Conservation (phyloP, 2,797 vertebrate genomes). For the Spinibarbus caldwelli region DNA sequence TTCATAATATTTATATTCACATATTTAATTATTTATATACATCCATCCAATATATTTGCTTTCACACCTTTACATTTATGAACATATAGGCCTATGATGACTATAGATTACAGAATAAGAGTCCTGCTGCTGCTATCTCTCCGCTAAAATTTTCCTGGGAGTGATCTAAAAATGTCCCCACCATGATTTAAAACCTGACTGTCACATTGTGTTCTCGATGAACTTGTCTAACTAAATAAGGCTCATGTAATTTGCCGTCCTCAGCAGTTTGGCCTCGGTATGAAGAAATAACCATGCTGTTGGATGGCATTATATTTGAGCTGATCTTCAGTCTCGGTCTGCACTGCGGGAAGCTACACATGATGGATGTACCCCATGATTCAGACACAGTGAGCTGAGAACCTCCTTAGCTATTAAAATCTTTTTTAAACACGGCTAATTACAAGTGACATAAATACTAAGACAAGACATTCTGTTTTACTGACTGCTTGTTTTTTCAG, state of each 20-base stretch:
- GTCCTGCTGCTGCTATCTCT: background rate
- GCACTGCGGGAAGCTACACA: background rate
- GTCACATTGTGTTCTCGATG: background rate
- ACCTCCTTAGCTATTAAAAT: background rate
- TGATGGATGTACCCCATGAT: background rate
- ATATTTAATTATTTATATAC: background rate
- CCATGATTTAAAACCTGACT: background rate
- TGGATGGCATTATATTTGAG: background rate
- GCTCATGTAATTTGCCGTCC: background rate
- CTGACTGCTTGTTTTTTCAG: background rate
- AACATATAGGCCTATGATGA: background rate
- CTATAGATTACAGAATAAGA: background rate
- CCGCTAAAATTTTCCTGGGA: too few species aligned
- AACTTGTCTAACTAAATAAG: background rate
- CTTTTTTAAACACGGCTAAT: background rate
- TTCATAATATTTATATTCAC: background rate
- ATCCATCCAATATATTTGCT: background rate
- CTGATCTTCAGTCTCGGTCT: background rate
- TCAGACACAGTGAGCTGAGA: background rate
- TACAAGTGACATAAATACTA: background rate
- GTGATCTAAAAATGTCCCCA: background rate
- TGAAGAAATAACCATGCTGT: background rate
- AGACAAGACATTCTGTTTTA: background rate
- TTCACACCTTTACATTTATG: background rate
- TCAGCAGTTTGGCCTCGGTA: background rate